These are phyloP conservation scores for Stichopus chloronotus DNA, from an alignment of 35 echinoderm and acorn worm species.

Conservation along the genomic window DNA sequence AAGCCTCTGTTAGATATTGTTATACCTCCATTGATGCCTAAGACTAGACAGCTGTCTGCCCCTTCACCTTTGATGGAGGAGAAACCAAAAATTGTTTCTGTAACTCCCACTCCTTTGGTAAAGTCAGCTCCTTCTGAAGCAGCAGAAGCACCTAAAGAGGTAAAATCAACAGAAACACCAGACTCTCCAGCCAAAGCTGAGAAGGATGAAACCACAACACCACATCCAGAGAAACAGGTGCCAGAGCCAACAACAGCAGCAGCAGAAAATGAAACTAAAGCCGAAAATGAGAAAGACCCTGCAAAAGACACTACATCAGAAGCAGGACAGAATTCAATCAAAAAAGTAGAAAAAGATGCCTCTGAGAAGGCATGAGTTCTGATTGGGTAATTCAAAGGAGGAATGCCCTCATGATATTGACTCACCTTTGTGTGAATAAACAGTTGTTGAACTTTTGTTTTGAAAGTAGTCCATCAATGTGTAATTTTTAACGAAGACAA, in stretches of 20 bases:
- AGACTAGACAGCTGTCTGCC: not conserved
- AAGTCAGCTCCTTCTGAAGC: not conserved
- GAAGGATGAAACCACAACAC: not conserved
- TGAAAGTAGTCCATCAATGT: not conserved
- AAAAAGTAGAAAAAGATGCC: not conserved
- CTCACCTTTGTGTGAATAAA: constrained; percentile 4
- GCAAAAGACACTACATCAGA: constrained; percentile 28
- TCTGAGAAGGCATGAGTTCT: not conserved
- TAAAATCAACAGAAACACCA: not conserved
- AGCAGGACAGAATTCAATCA: not conserved
- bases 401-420: not conserved
- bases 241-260: not conserved
- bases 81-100: not conserved
- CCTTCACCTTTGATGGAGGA: constrained; percentile 10
- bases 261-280: not conserved
- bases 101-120: not conserved
- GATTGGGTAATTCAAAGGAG: not conserved
- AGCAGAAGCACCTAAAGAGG: not conserved
- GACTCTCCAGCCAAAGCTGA: not conserved
- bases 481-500: constrained; percentile 21
- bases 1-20: constrained; percentile 46
- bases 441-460: not conserved
- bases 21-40: constrained; percentile 31
- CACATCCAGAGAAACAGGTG: not conserved
- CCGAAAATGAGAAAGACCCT: not conserved